Conservation (phyloP, 2,113 vertebrate genomes). For the Phrynocephalus versicolor region DNA sequence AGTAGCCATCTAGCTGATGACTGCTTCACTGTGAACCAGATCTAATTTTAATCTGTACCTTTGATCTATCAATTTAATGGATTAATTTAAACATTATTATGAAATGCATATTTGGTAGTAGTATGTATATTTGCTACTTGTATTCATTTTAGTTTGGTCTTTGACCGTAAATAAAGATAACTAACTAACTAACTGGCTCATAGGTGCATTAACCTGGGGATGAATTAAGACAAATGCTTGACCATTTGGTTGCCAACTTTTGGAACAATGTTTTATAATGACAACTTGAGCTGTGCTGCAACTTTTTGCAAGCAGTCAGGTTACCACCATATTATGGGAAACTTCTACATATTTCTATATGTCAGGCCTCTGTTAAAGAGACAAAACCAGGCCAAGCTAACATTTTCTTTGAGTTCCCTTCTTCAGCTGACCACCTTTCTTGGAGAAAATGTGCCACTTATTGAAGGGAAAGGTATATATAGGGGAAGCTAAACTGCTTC, state of each 20-base stretch:
- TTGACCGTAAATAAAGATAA: too few species aligned
- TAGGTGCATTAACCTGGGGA: neutral
- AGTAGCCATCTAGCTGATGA: too few species aligned
- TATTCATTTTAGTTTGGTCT: too few species aligned
- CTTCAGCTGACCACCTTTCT: neutral
- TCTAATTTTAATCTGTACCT: too few species aligned
- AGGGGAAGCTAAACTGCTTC: conserved; percentile 42
- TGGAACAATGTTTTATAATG: neutral
- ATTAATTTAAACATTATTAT: too few species aligned
- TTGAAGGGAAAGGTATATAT: conserved; percentile 20
- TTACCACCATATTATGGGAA: neutral
- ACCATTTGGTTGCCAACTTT: neutral
- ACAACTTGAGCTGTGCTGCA: neutral
- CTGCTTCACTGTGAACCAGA: too few species aligned
- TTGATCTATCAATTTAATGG: too few species aligned
- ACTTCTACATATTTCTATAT: neutral
- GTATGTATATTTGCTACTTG: too few species aligned
- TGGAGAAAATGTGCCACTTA: neutral
- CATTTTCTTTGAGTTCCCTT: neutral
- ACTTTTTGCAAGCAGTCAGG: neutral
- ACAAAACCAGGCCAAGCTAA: neutral
- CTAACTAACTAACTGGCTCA: too few species aligned
- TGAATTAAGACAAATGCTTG: neutral
- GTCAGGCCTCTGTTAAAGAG: neutral
- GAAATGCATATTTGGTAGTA: too few species aligned